These are phyloP conservation scores for Phasianus colchicus DNA, from an alignment of 2,113 vertebrate genomes.

Conservation along the genomic window DNA sequence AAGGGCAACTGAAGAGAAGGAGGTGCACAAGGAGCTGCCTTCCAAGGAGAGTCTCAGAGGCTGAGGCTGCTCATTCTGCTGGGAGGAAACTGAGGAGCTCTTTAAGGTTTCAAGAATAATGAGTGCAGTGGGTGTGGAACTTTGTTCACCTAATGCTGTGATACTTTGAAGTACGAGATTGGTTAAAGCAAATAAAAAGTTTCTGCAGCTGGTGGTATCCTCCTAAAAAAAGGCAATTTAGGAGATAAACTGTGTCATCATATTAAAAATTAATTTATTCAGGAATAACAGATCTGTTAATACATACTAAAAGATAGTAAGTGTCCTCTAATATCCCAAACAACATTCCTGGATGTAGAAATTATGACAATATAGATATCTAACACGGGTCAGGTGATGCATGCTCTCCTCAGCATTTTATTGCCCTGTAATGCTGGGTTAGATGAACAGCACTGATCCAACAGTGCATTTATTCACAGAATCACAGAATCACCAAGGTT, in stretches of 20 bases:
- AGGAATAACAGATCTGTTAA: neutral
- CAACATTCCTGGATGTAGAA: neutral
- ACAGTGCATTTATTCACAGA: neutral
- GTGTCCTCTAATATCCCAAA: neutral
- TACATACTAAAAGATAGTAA: neutral
- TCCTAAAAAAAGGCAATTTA: neutral
- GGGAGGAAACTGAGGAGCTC: neutral
- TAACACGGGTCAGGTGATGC: accelerated
- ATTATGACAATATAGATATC: neutral
- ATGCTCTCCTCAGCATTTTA: neutral
- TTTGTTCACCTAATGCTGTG: neutral
- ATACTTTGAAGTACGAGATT: neutral
- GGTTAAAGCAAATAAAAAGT: neutral
- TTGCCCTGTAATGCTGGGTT: accelerated
- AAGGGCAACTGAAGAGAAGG: neutral
- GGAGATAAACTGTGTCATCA: neutral
- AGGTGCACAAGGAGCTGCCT: neutral
- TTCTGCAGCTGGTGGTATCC: neutral
- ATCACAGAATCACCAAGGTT: too few relatives aligned
- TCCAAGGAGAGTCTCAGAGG: neutral
- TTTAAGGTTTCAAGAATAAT: neutral
- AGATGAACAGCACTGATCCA: neutral
- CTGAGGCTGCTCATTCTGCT: neutral
- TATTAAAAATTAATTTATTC: neutral
- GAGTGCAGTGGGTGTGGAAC: neutral